phyloP scores from a whole-genome alignment of 2,113 vertebrate genomes.

The Leptobrachium leishanense region DNA sequence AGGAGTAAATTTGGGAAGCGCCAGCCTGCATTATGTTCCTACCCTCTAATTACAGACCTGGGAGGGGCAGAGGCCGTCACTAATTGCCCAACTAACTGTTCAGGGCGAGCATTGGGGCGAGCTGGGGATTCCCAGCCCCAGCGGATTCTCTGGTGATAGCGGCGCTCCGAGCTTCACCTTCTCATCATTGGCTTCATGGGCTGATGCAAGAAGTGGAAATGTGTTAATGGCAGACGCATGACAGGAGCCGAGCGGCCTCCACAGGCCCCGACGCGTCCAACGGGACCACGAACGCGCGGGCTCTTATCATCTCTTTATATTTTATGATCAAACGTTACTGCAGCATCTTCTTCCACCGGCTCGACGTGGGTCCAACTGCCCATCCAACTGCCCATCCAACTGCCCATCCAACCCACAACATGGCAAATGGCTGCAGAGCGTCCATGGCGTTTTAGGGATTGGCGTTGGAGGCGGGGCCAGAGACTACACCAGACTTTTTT shows the following conservation, averaged over 20 bases:
- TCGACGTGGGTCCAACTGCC: no score
- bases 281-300: no score
- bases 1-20: conserved; percentile 4
- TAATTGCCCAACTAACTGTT: conserved; percentile 27
- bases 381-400: no score
- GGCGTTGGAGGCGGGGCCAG: no score
- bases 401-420: no score
- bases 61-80: conserved; percentile 23
- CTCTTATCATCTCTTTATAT: no score
- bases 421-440: no score
- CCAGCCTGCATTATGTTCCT: conserved; percentile 17
- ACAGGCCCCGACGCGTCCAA: not conserved
- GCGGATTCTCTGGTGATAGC: not conserved
- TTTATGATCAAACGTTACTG: no score
- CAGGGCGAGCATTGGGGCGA: not conserved
- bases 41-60: conserved; percentile 11
- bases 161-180: not conserved
- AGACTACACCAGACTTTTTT: no score
- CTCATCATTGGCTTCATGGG: conserved; percentile 2
- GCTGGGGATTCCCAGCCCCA: conserved; percentile 15
- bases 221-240: not conserved
- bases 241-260: not conserved
- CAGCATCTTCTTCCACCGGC: no score
- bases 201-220: conserved; percentile 48
- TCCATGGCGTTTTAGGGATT: no score